Evolutionary conservation across 2,113 vertebrate genomes (phyloP), one percentile per base, ranked within the genome.

Genomic region (Sinosuthora webbiana): DNA sequence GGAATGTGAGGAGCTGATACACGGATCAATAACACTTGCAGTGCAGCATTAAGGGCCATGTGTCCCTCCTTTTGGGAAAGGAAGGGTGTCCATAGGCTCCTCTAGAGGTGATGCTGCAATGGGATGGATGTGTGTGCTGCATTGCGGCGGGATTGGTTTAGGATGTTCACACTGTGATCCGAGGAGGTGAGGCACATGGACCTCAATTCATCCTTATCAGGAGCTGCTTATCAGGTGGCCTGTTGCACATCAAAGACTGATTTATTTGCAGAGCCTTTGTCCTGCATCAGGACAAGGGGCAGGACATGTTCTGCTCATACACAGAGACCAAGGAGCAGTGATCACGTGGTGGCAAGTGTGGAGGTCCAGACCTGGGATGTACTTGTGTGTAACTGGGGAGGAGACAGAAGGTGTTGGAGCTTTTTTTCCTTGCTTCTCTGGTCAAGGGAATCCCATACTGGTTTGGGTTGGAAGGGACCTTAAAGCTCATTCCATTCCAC

Each of bases 101-200:
- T 81, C 30, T 8, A 19, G 49, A 83, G 50, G 44, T 18, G 53
- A 6, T 60, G 73, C 53, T 60, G 68, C 67, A 42, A 22, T 19
- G 39, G 28, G 31, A 53, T 5, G 2, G 31, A 53, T 5, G 2
- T 8, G 18, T 16, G 69, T 27, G 33, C 35, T 39, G 18, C 1
- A 0, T 39, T 33, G 68, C 45, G 28, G 21, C 5, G 22, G 37
- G 23, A 9, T 30, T 50, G 49, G 16, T 53, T 56, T 33, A 24
- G 64, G 31, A n/a, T 69, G 33, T 35, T 77, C 57, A 39, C 23
- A 0, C 71, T 0, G 1, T 12, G 30, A n/a, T n/a, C 60, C 0
- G 0, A 41, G 50, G 50, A n/a, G 30, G 23, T 41, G 35, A 47
- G 62, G 52, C 65, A 31, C 22, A 7, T 8, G 37, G n/a, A 9